Conservation (phyloP, 2,797 vertebrate species). For the Pseudochirops corinnae region DNA sequence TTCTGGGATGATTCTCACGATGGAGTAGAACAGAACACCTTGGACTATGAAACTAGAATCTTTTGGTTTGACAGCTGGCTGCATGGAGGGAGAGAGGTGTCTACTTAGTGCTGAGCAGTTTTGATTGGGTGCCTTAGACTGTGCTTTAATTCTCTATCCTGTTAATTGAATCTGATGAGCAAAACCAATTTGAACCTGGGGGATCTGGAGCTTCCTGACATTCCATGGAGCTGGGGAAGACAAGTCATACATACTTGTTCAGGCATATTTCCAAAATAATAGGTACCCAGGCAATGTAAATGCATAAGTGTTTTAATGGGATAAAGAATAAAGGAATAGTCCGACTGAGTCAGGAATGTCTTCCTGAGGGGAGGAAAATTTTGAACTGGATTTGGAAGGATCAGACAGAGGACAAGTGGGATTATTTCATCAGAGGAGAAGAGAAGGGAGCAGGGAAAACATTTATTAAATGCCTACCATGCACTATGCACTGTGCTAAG, state of each 20-base stretch:
- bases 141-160: neutral
- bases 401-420: neutral
- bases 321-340: neutral
- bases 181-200: neutral
- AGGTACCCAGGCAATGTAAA: neutral
- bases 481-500: neutral
- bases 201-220: neutral
- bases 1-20: neutral
- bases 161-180: neutral
- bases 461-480: neutral
- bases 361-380: neutral
- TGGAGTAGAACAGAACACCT: neutral
- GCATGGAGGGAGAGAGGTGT: neutral
- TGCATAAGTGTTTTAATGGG: neutral
- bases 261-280: neutral
- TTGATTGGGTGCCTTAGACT: neutral
- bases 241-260: neutral
- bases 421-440: neutral
- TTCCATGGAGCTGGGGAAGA: neutral
- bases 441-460: neutral
- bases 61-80: neutral
- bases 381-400: neutral
- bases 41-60: neutral
- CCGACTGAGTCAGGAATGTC: neutral
- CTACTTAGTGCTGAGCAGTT: neutral